Percentiles rank a stretch among this genome's conserved stretches.
phyloP scores from a whole-genome alignment of 2,888 invertebrate species.

The Lochmaea crataegi region DNA sequence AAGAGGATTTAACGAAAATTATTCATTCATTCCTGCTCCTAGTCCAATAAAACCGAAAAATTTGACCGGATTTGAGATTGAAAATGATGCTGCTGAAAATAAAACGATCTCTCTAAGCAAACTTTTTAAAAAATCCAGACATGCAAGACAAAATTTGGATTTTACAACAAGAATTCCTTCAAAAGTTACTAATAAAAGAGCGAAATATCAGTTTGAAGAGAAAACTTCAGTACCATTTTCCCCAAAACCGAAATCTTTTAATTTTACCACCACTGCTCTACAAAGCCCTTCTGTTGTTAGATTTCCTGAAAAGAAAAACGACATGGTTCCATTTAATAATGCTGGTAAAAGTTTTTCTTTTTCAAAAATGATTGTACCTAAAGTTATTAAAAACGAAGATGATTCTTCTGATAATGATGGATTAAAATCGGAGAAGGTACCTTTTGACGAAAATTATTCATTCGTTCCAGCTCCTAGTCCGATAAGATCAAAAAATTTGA shows the following conservation, averaged over 20 bases:
- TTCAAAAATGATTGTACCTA: neutral
- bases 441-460: constrained; percentile 13
- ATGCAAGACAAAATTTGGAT: too few relatives aligned
- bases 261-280: neutral
- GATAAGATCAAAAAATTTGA: neutral
- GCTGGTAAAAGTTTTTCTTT: neutral
- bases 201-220: neutral
- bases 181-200: neutral
- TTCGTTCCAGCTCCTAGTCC: neutral
- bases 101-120: neutral
- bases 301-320: neutral
- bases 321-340: neutral
- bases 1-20: constrained; percentile 1
- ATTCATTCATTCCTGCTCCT: neutral
- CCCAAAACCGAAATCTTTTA: neutral
- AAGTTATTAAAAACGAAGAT: too few relatives aligned
- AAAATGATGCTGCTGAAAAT: neutral
- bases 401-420: too few relatives aligned
- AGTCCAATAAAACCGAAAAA: neutral
- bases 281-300: neutral
- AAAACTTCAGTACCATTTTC: neutral
- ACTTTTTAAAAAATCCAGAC: neutral
- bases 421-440: neutral
- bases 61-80: neutral
- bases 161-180: neutral